Evolutionary conservation across 2,888 invertebrate species (phyloP), one percentile per base, ranked within the genome.

Genomic region (Nemotelus nigrinus): DNA sequence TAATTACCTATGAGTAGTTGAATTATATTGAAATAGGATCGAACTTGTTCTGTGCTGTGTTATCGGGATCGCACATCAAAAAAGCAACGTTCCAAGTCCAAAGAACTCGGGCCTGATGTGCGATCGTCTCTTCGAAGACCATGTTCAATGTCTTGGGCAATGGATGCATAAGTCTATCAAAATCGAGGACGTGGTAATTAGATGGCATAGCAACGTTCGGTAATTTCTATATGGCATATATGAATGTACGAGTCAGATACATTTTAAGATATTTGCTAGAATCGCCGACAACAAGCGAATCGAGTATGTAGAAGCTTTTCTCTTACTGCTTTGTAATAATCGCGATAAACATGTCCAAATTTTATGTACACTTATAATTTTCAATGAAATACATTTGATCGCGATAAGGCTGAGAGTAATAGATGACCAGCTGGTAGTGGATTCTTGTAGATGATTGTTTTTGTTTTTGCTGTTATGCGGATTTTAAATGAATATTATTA

Each of bases 291-390:
- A 63, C 63, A 43, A 63, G 25, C 63, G 5, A 7, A 53, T 7
- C 53, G 6, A 53, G 41, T n/a, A 25, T 10, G n/a, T 48, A 39
- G 50, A 45, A 60, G 50, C 60, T 60, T 74, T 74, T 60, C 60
- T 41, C 57, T 68, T 48, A 48, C 48, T 60, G 41, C 74, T 74
- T 74, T 74, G 44, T 60, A 74, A 74, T 60, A 74, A 55, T 70
- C 55, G 50, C 74, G 74, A 74, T 74, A 74, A 74, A 74, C 74
- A 74, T 74, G 74, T 74, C 74, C 74, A n/a, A 74, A 74, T 74
- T 74, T 74, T 60, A 74, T 74, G 74, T 74, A 74, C 48, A 55
- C 70, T 70, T 70, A 70, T 70, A 70, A 70, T 70, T 70, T 55
- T 55, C 53, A 47, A 70, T 70, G 70, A 70, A 70, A 70, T 70